Conservation (phyloP, 2,888 invertebrate genomes). For the Habrosyne pyritoides region DNA sequence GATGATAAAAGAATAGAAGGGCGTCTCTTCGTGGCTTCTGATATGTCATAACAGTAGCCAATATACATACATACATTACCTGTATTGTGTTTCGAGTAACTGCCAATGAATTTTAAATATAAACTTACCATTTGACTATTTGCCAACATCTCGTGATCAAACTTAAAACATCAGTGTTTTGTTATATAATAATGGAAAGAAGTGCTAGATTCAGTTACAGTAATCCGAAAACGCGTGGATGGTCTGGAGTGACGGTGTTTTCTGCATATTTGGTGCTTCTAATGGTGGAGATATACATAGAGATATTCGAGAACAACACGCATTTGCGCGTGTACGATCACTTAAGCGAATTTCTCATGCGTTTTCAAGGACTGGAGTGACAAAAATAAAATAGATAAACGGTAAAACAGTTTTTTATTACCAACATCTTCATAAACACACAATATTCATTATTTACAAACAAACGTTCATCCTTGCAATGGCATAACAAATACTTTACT, state of each 20-base stretch:
- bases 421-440: neutral
- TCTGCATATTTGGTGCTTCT: constrained; percentile 64
- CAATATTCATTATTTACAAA: constrained; percentile 18
- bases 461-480: constrained; percentile 9
- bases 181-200: constrained; percentile 39
- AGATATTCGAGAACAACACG: constrained; percentile 64
- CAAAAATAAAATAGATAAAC: neutral
- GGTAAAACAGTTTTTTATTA: neutral
- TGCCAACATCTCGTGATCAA: neutral
- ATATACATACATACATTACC: neutral
- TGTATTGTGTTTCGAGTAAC: no score
- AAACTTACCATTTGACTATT: neutral
- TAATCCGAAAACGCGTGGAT: constrained; percentile 55
- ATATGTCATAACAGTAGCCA: no score
- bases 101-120: neutral
- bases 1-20: no score
- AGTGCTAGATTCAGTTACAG: constrained; percentile 56
- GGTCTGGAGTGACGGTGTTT: constrained; percentile 73
- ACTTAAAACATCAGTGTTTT: neutral
- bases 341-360: constrained; percentile 35
- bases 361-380: constrained; percentile 10
- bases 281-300: constrained; percentile 67
- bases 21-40: no score
- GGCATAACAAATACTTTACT: neutral
- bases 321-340: constrained; percentile 59